Conservation (phyloP, 2,888 invertebrate genomes). For the Amphipyra berbera region DNA sequence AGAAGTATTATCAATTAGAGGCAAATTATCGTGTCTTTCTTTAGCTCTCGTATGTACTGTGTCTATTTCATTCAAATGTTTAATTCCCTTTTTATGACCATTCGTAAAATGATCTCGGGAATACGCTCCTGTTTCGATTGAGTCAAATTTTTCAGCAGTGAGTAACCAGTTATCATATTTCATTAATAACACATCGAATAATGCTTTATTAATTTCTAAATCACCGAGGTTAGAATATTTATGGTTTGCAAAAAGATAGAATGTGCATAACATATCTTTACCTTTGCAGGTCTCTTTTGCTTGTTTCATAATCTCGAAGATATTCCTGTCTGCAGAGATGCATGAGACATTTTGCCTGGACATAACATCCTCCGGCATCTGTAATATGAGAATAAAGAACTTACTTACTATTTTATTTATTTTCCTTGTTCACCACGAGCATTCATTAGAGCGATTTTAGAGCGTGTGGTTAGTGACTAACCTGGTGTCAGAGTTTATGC, state of each 20-base stretch:
- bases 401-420: no score
- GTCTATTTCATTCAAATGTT: not conserved
- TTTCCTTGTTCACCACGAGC: no score
- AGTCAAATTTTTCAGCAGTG: conserved; percentile 9
- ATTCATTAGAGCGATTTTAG: no score
- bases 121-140: not conserved
- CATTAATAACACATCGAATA: conserved; percentile 36
- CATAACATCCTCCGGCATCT: conserved; percentile 35
- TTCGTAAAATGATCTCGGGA: not conserved
- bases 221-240: conserved; percentile 36
- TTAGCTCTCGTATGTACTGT: not conserved
- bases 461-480: no score
- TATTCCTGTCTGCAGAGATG: conserved; percentile 39
- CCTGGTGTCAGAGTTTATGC: no score
- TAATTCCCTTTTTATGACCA: not conserved
- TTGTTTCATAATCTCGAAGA: conserved; percentile 37
- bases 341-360: conserved; percentile 20
- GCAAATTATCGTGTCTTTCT: not conserved
- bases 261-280: conserved; percentile 40
- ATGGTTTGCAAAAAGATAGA: conserved; percentile 28
- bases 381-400: not conserved
- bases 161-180: conserved; percentile 50
- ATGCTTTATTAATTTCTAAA: conserved; percentile 16
- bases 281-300: conserved; percentile 34
- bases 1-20: not conserved